Evolutionary conservation across 2,113 vertebrate species (phyloP).

Genomic region (Pyrgilauda ruficollis): DNA sequence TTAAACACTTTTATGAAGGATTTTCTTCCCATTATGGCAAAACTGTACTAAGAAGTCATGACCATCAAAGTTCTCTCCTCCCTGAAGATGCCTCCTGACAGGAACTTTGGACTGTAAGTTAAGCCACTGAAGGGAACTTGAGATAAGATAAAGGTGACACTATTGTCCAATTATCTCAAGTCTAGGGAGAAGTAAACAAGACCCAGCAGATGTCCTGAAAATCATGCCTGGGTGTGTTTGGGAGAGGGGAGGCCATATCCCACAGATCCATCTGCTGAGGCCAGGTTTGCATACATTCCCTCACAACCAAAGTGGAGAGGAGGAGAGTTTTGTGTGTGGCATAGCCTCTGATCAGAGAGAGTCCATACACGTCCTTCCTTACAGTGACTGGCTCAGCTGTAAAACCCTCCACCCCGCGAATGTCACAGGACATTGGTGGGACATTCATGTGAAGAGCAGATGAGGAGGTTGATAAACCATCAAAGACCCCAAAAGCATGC

Average conservation of each 20-base stretch:
- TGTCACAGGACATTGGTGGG: background rate
- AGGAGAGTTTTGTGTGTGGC: background rate
- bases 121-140: background rate
- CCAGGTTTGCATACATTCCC: background rate
- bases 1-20: background rate
- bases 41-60: background rate
- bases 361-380: background rate
- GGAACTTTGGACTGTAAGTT: background rate
- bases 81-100: background rate
- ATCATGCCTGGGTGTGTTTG: background rate
- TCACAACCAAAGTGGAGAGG: background rate
- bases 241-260: background rate
- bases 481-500: background rate
- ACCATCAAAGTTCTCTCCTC: background rate
- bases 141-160: background rate
- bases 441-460: background rate
- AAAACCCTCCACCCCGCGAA: accelerated
- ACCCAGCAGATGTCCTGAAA: background rate
- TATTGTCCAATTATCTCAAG: background rate
- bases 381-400: background rate
- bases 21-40: background rate
- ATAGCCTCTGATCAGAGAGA: background rate
- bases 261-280: background rate
- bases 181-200: background rate
- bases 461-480: background rate